Base-by-base conservation (phyloP, 2,113 vertebrate species). In the Python bivittatus region DNA sequence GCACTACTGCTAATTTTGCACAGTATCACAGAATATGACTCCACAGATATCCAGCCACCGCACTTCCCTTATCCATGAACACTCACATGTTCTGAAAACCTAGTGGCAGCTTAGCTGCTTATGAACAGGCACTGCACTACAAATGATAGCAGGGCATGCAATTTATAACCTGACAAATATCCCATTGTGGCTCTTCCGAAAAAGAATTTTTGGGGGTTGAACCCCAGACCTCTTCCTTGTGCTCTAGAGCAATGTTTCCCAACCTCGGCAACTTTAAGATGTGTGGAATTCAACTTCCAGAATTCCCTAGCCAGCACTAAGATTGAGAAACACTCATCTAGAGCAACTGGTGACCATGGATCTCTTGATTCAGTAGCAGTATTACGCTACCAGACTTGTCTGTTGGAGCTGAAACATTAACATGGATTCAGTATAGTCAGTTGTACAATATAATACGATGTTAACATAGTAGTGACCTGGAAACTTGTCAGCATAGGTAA, bases 81-180 rank as follows among this genome's bases (percentile, higher is more conserved):
- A 90, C 86, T 64, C 53, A 93, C 64, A 56, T 58, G n/a, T 90
- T 29, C 57, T 91, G 11, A 83, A 92, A 92, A 58, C 86, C 86
- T 93, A 42, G 52, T 64, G 90, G 58, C n/a, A 91, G 83, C n/a
- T 27, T 17, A 89, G 7, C 11, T 13, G 57, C 29, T 42, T 2
- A 0, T 0, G n/a, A 44, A 6, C 86, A 0, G 38, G 86, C 38
- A 1, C 48, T 56, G 0, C 52, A 0, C 0, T 88, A 83, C 68
- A 57, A 93, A 33, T 91, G 52, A 54, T 88, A 56, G n/a, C 64
- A 54, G 25, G 52, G 17, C 53, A 25, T 42, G 25, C 60, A 12
- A 10, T 88, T 92, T 79, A 79, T 56, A 25, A 25, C 6, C 42
- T 61, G 33, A 29, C 52, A 79, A 42, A 25, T 20, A 33, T 72